These are phyloP conservation scores for Notolepis coatsorum DNA, from an alignment of 2,797 vertebrate genomes.

Conservation along the genomic window DNA sequence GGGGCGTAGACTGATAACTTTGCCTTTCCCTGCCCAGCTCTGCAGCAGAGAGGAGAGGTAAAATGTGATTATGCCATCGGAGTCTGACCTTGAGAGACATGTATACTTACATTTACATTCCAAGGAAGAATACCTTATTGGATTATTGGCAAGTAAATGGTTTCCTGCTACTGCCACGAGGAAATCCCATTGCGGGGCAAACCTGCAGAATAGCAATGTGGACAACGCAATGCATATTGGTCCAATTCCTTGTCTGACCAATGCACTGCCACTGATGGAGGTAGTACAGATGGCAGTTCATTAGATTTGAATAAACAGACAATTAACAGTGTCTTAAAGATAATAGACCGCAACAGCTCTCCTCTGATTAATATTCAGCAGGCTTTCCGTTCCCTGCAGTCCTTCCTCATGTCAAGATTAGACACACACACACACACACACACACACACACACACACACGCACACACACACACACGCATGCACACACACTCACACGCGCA, in stretches of 20 bases:
- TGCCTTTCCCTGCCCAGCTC: conserved; percentile 56
- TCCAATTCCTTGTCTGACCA: not conserved
- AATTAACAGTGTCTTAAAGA: not conserved
- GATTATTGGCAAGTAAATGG: conserved; percentile 57
- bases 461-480: too few relatives aligned
- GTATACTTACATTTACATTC: conserved; percentile 62
- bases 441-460: too few relatives aligned
- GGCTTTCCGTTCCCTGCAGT: not conserved
- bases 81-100: conserved; percentile 70
- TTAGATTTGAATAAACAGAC: not conserved
- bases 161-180: conserved; percentile 40
- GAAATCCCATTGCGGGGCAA: conserved; percentile 6
- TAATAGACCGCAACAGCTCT: not conserved
- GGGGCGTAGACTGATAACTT: conserved; percentile 81
- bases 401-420: too few relatives aligned
- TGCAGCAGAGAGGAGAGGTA: conserved; percentile 47
- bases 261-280: too few relatives aligned
- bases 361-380: not conserved
- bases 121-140: conserved; percentile 62
- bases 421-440: too few relatives aligned
- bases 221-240: conserved; percentile 10
- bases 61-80: conserved; percentile 67
- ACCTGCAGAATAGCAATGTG: conserved; percentile 22
- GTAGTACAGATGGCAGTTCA: not conserved
- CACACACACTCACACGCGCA: too few relatives aligned